Conservation (phyloP, 2,797 vertebrate species). For the Pipistrellus pygmaeus region DNA sequence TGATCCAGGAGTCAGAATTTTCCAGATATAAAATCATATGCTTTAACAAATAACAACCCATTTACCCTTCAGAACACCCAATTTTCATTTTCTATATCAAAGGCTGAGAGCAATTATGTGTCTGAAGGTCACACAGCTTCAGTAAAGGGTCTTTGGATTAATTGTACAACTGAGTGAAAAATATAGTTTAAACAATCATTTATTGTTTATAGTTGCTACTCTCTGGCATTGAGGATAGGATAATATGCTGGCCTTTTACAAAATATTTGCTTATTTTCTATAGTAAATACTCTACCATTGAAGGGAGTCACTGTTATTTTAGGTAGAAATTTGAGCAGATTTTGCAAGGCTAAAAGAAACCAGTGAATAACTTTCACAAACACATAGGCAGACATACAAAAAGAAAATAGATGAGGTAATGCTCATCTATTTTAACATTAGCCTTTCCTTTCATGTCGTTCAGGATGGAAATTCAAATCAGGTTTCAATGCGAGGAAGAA, state of each 20-base stretch:
- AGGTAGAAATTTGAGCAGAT: neutral
- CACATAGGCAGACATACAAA: neutral
- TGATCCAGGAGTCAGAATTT: neutral
- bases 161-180: neutral
- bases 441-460: neutral
- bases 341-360: neutral
- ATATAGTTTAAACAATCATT: neutral
- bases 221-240: neutral
- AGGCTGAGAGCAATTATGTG: neutral
- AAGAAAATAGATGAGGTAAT: neutral
- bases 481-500: slow-evolving; percentile 72
- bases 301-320: neutral
- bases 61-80: neutral
- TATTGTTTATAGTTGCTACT: neutral
- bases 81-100: neutral
- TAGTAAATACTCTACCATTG: neutral
- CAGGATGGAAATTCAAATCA: slow-evolving; percentile 72
- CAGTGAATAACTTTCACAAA: neutral
- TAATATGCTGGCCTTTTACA: neutral
- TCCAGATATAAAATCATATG: neutral
- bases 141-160: neutral
- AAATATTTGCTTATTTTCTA: neutral
- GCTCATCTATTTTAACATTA: neutral
- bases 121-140: neutral
- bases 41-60: neutral